Conservation (phyloP, 2,113 vertebrate genomes). For the Perca fluviatilis region DNA sequence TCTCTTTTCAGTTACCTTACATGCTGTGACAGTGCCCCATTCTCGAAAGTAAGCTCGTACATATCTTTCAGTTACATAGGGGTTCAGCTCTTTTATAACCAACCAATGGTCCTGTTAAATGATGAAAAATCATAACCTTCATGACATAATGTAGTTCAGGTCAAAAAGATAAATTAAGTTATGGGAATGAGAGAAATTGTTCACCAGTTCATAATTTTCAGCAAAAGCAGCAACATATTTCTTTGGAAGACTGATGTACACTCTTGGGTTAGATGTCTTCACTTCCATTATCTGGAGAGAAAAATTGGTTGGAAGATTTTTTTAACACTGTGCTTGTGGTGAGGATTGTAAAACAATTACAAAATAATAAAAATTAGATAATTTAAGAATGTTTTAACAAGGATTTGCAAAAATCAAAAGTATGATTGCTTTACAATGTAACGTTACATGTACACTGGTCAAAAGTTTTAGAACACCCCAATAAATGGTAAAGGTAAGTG, state of each 20-base stretch:
- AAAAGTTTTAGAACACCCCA: too few species aligned
- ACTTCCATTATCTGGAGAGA: constrained; percentile 24
- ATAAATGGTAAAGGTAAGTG: too few species aligned
- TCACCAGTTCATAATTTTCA: constrained; percentile 63
- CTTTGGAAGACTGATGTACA: constrained; percentile 59
- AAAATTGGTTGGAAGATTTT: too few species aligned
- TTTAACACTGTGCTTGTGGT: too few species aligned
- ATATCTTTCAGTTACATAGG: constrained; percentile 62
- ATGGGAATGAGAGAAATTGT: not conserved
- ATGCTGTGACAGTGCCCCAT: constrained; percentile 63
- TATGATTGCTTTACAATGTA: not conserved
- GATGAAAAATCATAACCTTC: not conserved
- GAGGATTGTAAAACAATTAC: too few species aligned
- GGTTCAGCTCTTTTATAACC: constrained; percentile 56
- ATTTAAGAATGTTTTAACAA: not conserved
- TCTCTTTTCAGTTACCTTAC: constrained; percentile 50
- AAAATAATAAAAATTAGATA: not conserved
- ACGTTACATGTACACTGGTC: not conserved
- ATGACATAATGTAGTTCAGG: not conserved
- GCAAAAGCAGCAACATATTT: constrained; percentile 27
- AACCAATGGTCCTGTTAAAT: constrained; percentile 73
- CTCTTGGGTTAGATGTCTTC: constrained; percentile 1
- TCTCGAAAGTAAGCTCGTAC: constrained; percentile 63
- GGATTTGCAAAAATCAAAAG: not conserved
- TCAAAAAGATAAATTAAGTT: not conserved